Evolutionary conservation across 2,797 vertebrate species (phyloP).

Genomic region (Sebastes vulpes): DNA sequence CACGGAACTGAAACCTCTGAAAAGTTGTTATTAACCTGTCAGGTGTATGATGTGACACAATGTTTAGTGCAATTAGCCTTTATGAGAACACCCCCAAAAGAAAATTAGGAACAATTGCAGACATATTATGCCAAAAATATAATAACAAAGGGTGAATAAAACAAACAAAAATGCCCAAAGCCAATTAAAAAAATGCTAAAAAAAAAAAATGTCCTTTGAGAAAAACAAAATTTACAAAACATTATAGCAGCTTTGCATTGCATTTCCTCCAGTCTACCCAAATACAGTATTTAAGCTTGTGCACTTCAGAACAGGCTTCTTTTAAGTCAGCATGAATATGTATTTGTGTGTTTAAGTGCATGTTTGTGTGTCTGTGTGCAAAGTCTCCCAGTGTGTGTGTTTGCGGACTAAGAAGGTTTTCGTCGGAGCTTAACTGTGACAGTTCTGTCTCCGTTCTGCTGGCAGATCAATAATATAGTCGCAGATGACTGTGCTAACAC

Average conservation of each 20-base stretch:
- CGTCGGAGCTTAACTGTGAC: conserved; percentile 50
- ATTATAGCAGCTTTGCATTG: conserved; percentile 11
- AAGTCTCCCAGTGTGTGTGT: background rate
- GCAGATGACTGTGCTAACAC: conserved; percentile 47
- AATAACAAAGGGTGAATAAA: background rate
- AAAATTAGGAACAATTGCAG: background rate
- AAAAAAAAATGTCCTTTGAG: background rate
- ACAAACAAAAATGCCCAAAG: background rate
- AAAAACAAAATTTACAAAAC: background rate
- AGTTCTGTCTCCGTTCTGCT: conserved; percentile 47
- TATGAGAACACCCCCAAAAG: background rate
- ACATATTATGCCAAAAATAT: background rate
- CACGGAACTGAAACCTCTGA: no score
- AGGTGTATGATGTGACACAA: background rate
- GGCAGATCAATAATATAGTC: conserved; percentile 63
- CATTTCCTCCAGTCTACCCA: background rate
- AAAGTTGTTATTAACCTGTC: no score
- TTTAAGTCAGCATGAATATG: conserved; percentile 26
- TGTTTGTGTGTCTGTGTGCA: conserved; percentile 19
- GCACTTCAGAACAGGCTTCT: background rate
- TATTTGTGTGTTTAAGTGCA: conserved; percentile 19
- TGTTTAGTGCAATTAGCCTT: background rate
- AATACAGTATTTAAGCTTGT: background rate
- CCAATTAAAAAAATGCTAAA: background rate
- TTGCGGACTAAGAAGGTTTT: conserved; percentile 45